Evolutionary conservation across 1,140 invertebrate species (phyloP).

Genomic region (Kradibia gibbosae): DNA sequence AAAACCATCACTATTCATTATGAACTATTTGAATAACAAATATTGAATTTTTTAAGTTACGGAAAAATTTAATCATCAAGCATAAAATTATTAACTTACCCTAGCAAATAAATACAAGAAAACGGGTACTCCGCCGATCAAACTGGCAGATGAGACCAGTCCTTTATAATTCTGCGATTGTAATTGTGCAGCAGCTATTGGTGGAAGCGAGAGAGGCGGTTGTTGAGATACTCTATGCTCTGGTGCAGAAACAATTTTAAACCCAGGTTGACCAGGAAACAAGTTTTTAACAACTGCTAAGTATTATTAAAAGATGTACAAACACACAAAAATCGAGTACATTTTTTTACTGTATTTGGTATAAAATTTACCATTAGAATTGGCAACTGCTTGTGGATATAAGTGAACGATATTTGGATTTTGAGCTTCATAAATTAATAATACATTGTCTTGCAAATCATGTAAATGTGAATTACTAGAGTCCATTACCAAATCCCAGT

Average conservation of each 20-base stretch:
- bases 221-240: slow-evolving; percentile 72
- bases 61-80: slow-evolving; percentile 17
- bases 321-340: not conserved
- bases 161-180: slow-evolving; percentile 72
- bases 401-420: slow-evolving; percentile 74
- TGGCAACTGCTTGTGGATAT: slow-evolving; percentile 75
- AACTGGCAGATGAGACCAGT: slow-evolving; percentile 73
- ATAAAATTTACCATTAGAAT: slow-evolving; percentile 69
- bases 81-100: slow-evolving; percentile 57
- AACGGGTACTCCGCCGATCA: slow-evolving; percentile 75
- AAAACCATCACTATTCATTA: too few species aligned
- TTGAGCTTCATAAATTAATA: slow-evolving; percentile 76
- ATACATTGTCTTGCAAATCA: slow-evolving; percentile 76
- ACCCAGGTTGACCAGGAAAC: slow-evolving; percentile 71
- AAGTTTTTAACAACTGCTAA: slow-evolving; percentile 66
- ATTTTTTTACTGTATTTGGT: not conserved
- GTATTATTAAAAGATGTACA: slow-evolving; percentile 37
- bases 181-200: slow-evolving; percentile 63
- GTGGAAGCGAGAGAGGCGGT: slow-evolving; percentile 68
- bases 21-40: too few species aligned
- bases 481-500: slow-evolving; percentile 71
- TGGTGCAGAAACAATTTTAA: slow-evolving; percentile 67
- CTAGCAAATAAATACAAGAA: slow-evolving; percentile 78
- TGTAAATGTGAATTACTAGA: slow-evolving; percentile 67
- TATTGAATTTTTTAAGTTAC: too few species aligned